Evolutionary conservation across 1,140 invertebrate species (phyloP).

Genomic region (Lordiphosa stackelbergi): DNA sequence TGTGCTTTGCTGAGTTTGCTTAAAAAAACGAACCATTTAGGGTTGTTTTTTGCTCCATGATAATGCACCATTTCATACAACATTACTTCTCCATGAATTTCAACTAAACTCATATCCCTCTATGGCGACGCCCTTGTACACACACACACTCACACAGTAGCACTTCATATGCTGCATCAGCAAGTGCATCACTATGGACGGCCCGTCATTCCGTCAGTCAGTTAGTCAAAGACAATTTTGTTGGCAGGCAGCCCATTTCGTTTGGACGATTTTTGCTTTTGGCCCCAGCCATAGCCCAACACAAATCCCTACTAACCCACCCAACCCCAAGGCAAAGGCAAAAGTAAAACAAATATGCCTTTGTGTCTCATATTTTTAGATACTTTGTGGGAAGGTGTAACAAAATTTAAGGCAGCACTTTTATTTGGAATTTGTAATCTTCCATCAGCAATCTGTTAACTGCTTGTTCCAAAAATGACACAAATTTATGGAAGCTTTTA

Average conservation of each 20-base stretch:
- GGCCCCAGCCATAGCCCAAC: constrained; percentile 1
- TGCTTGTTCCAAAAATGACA: constrained; percentile 18
- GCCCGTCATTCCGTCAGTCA: constrained; percentile 37
- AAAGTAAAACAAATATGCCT: constrained; percentile 7
- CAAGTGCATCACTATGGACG: constrained; percentile 60
- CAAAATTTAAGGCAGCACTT: constrained; percentile 24
- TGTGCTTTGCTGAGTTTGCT: too few relatives aligned
- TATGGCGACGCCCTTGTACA: constrained; percentile 8
- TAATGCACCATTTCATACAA: too few relatives aligned
- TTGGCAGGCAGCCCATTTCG: constrained; percentile 45
- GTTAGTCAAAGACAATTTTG: constrained; percentile 8
- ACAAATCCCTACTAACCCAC: too few relatives aligned
- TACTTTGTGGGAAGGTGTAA: constrained; percentile 28
- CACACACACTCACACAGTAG: constrained; percentile 1
- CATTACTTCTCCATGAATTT: too few relatives aligned
- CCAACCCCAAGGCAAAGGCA: constrained; percentile 14
- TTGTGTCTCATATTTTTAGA: constrained; percentile 29
- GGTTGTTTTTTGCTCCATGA: too few relatives aligned
- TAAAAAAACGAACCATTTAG: too few relatives aligned
- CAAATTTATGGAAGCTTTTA: constrained; percentile 62
- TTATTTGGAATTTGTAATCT: constrained; percentile 26
- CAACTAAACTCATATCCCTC: too few relatives aligned
- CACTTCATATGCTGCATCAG: constrained; percentile 43
- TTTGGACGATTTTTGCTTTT: constrained; percentile 40
- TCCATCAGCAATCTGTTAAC: constrained; percentile 41